Percentiles rank a stretch among this genome's conserved stretches.
phyloP scores from a whole-genome alignment of 2,113 vertebrate species.

The Labeo rohita region DNA sequence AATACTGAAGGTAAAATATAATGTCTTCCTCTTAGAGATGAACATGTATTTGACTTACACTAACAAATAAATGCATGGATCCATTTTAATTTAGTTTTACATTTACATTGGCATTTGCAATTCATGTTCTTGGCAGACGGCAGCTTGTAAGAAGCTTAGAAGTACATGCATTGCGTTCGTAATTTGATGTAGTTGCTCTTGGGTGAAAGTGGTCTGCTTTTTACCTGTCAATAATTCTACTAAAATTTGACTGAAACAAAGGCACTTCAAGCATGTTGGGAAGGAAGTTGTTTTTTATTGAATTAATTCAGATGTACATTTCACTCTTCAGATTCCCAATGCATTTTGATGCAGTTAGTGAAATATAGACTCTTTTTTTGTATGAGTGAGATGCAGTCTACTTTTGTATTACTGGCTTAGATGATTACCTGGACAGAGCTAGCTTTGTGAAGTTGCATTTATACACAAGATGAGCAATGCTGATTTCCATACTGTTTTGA shows the following conservation, averaged over 20 bases:
- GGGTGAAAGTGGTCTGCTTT: background rate
- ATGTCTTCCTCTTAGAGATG: background rate
- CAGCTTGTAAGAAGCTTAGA: background rate
- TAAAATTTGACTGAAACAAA: background rate
- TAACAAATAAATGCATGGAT: background rate
- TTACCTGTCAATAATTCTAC: background rate
- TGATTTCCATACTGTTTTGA: conserved; percentile 11
- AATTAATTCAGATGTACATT: background rate
- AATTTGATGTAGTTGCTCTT: background rate
- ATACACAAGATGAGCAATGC: background rate
- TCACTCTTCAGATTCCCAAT: background rate
- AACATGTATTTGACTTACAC: background rate
- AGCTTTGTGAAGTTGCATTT: background rate
- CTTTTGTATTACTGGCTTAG: background rate
- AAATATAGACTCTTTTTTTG: background rate
- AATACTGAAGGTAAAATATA: conserved; percentile 85
- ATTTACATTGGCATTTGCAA: background rate
- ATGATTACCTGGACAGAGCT: background rate
- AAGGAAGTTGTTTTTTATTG: background rate
- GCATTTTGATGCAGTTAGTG: background rate
- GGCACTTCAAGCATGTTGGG: conserved; percentile 5
- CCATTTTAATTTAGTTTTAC: background rate
- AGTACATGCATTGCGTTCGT: background rate
- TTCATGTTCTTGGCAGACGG: background rate
- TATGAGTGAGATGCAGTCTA: background rate